Evolutionary conservation across 2,888 invertebrate species (phyloP).

Genomic region (Cephus sareptanus): DNA sequence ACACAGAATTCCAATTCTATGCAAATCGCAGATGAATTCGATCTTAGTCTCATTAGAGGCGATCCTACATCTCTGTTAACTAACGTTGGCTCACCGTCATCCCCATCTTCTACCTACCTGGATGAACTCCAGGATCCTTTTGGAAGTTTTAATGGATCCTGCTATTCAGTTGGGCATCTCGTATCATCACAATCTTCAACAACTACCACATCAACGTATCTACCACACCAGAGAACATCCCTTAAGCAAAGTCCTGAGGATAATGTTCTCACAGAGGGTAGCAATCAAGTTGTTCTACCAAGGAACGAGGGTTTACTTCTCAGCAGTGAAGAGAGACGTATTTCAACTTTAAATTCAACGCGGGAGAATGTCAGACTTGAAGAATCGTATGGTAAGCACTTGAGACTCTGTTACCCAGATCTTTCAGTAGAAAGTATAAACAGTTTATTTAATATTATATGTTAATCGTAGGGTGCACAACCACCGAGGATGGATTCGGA

Average conservation of each 20-base stretch:
- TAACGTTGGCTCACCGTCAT: conserved; percentile 28
- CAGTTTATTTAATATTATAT: conserved; percentile 2
- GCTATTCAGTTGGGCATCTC: conserved; percentile 58
- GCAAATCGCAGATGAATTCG: conserved; percentile 55
- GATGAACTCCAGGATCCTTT: conserved; percentile 43
- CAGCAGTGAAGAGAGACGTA: conserved; percentile 40
- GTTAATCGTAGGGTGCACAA: conserved; percentile 28
- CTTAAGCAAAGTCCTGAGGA: not conserved
- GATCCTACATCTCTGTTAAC: conserved; percentile 52
- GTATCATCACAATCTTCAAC: conserved; percentile 41
- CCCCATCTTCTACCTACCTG: conserved; percentile 37
- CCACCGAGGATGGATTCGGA: conserved; percentile 41
- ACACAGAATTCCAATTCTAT: conserved; percentile 20
- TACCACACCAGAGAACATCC: conserved; percentile 13
- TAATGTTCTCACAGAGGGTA: conserved; percentile 18
- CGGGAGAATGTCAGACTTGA: conserved; percentile 30
- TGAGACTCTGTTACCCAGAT: not conserved
- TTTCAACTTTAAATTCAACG: conserved; percentile 8
- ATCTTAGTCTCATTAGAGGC: conserved; percentile 58
- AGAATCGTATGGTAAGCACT: conserved; percentile 42
- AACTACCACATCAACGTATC: conserved; percentile 12
- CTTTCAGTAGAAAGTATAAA: conserved; percentile 4
- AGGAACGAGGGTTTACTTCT: conserved; percentile 64
- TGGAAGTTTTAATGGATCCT: conserved; percentile 28
- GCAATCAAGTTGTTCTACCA: conserved; percentile 66